These are phyloP conservation scores for Platysternon megacephalum DNA, from an alignment of 2,113 vertebrate genomes.

Conservation along the genomic window DNA sequence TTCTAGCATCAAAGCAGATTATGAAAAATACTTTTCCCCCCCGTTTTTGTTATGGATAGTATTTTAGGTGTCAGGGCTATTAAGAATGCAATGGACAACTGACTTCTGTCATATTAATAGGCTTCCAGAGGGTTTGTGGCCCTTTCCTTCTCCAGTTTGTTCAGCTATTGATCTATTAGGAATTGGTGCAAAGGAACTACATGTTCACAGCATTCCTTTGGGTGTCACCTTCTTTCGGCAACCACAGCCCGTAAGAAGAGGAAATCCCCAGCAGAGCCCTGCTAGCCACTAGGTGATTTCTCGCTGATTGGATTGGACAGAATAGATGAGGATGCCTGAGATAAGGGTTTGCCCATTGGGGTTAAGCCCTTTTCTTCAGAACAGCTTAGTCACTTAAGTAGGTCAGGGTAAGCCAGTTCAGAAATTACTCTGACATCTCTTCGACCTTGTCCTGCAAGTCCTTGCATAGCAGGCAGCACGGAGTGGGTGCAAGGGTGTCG, in stretches of 20 bases:
- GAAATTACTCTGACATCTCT: not conserved
- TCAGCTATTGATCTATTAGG: not conserved
- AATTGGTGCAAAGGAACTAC: not conserved
- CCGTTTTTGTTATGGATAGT: not conserved
- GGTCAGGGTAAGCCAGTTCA: not conserved
- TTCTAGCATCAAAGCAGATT: not conserved
- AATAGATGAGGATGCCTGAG: constrained; percentile 18
- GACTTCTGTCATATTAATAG: not conserved
- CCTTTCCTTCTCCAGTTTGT: not conserved
- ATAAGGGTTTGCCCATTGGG: not conserved
- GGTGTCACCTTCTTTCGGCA: not conserved
- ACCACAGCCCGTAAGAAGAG: not conserved
- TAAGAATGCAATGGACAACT: not conserved
- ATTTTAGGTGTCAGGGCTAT: not conserved
- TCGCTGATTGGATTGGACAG: constrained; percentile 16
- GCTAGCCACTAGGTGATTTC: constrained; percentile 44
- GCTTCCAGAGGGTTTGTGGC: not conserved
- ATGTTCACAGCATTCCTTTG: not conserved
- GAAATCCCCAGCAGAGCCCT: not conserved
- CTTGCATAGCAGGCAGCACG: not conserved
- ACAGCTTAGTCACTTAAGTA: not conserved
- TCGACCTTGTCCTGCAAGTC: not conserved
- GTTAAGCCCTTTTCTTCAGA: not conserved
- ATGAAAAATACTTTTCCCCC: not conserved
- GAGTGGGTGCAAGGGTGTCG: not conserved